Evolutionary conservation across 2,113 vertebrate genomes (phyloP), one percentile per base, ranked within the genome.

Genomic region (Phyllopteryx taeniolatus): DNA sequence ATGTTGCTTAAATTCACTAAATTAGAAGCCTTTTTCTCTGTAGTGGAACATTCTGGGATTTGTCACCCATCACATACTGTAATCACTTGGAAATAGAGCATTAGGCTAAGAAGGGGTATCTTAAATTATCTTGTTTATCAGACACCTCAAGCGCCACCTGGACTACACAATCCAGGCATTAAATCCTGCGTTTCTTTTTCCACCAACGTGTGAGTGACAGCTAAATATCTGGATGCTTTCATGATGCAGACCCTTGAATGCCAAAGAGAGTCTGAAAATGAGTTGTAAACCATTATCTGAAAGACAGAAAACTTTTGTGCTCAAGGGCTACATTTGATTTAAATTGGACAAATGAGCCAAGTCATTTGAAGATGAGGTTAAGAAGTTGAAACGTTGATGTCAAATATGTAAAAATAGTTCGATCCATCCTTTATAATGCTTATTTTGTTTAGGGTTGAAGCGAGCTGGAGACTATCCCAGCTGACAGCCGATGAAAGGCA

Each of bases 121-220:
- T 51, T 20, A 51, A 22, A 42, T 68, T 1, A 68, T 54, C 51
- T 39, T 0, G 14, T 19, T 46, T 31, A 56, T 31, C 9, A 44
- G n/a, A 53, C 31, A 62, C 14, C 35, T 53, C 42, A 44, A 54
- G 20, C 33, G 2, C 5, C 17, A 14, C 20, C 35, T 6, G 51
- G 22, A 17, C 42, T 63, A 15, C 35, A 8, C 2, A 46, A 44
- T 19, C 20, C 60, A 47, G 20, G 17, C 11, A 35, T 11, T 44
- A 49, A 14, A 60, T 64, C 42, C 15, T 17, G 27, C 51, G 17
- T 44, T 27, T 56, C 51, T 68, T 66, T 70, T 70, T 43, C 75
- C 43, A 65, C 20, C 22, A 22, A 69, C n/a, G 62, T 57, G 59
- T 59, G 62, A 67, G 51, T 73, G 68, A 73, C 67, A 67, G 63